Evolutionary conservation across 2,113 vertebrate genomes (phyloP), one percentile per base, ranked within the genome.

Genomic region (Prolemur simus): DNA sequence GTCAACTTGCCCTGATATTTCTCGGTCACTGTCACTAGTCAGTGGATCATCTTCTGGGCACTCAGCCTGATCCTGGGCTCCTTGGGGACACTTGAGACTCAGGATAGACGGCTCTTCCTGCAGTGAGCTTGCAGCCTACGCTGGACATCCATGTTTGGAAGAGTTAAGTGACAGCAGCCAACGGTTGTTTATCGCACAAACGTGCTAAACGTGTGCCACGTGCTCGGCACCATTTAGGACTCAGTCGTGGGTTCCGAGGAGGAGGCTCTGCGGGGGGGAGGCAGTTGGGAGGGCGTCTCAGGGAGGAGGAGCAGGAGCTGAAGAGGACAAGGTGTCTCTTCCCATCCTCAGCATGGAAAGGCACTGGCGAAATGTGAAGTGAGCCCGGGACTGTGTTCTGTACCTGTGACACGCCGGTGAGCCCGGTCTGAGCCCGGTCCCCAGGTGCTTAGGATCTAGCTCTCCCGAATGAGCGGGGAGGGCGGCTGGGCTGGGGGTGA

Each of bases 21-120:
- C 80, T 89, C 6, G 0, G 5, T 83, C 52, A 10, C 18, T 74
- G 88, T 92, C 60, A 76, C 63, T 60, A 15, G 32, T n/a, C 18
- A 58, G 45, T 27, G 74, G 81, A 32, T 47, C n/a, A 15, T 60
- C 49, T 73, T 74, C 39, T 91, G 60, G 86, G 84, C 52, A 69
- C 17, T 12, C 8, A 60, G 27, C 58, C 45, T 54, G 58, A 15
- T 37, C 45, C 49, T 66, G 47, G 58, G 29, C 74, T 42, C 13
- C 34, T 2, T 52, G 45, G 91, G 82, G 25, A 66, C 27, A 27
- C 37, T 29, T 29, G 52, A 45, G 39, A 52, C 14, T 6, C 29
- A 39, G 20, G 71, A 76, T 86, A 47, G 29, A 23, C 0, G 7
- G 68, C 12, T 64, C 2, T n/a, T 73, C n/a, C 37, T 32, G 34